These are phyloP conservation scores for Podabrus alpinus DNA, from an alignment of 2,888 invertebrate species.

Conservation along the genomic window DNA sequence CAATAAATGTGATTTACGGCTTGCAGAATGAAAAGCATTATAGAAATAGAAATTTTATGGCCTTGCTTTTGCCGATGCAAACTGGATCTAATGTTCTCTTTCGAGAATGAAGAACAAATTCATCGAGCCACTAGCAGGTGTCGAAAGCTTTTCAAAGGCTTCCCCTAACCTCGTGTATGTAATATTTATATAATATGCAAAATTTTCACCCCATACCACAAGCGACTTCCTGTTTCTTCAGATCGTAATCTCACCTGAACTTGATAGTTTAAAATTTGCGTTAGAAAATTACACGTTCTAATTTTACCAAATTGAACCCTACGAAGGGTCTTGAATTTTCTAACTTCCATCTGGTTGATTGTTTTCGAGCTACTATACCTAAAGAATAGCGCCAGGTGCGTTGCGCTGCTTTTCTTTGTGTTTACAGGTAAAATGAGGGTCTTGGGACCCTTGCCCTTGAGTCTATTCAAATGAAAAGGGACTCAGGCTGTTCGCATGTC, in stretches of 20 bases:
- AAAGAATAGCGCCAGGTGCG: neutral
- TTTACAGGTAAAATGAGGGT: neutral
- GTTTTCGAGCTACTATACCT: neutral
- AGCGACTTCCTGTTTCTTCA: neutral
- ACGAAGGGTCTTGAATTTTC: neutral
- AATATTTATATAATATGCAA: neutral
- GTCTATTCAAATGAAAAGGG: neutral
- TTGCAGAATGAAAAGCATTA: constrained; percentile 1
- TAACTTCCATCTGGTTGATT: neutral
- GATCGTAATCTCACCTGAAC: neutral
- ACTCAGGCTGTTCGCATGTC: neutral
- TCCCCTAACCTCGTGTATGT: neutral
- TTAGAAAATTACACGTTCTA: neutral
- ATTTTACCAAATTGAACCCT: neutral
- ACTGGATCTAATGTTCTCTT: neutral
- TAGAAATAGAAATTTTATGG: neutral
- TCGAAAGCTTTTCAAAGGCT: neutral
- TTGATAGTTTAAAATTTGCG: neutral
- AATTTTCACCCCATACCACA: neutral
- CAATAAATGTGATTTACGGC: constrained; percentile 15
- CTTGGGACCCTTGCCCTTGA: neutral
- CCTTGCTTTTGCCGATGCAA: neutral
- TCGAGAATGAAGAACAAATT: neutral
- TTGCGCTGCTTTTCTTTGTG: neutral
- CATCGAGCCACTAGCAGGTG: neutral